Percentiles rank a stretch among this genome's conserved stretches.
phyloP scores from a whole-genome alignment of 37 sponge, comb jelly and placozoan species.

The Hormiphora californensis region DNA sequence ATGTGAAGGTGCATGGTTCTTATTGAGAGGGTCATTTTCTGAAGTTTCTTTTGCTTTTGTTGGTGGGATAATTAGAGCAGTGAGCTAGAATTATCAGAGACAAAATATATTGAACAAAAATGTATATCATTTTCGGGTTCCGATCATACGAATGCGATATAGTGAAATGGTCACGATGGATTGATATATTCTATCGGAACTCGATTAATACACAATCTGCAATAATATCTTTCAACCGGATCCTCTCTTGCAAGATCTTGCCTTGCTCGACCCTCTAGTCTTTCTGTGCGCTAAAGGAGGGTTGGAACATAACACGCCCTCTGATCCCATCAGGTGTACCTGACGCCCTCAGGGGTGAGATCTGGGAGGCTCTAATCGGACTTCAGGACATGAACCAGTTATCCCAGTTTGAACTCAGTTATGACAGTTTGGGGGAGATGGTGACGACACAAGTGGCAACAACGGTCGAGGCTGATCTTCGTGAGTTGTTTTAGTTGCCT shows the following conservation, averaged over 20 bases:
- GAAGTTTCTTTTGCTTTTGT: too few relatives aligned
- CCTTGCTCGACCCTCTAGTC: not conserved
- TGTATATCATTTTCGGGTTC: too few relatives aligned
- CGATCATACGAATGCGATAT: too few relatives aligned
- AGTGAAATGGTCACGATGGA: too few relatives aligned
- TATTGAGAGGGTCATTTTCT: too few relatives aligned
- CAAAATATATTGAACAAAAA: too few relatives aligned
- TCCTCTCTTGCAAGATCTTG: not conserved
- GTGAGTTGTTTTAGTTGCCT: not conserved
- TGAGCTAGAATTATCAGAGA: too few relatives aligned
- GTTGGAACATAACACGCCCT: not conserved
- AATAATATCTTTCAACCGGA: too few relatives aligned
- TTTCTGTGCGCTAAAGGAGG: not conserved
- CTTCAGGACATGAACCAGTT: not conserved
- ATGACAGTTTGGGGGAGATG: not conserved
- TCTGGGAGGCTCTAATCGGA: not conserved
- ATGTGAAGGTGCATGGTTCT: too few relatives aligned
- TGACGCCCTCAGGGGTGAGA: not conserved
- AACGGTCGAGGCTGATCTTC: not conserved
- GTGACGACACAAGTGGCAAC: not conserved
- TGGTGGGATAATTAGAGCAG: too few relatives aligned
- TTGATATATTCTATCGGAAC: too few relatives aligned
- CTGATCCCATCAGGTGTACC: slow-evolving; percentile 45
- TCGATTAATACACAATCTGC: too few relatives aligned
- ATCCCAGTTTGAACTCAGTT: not conserved